Evolutionary conservation across 2,113 vertebrate genomes (phyloP).

Genomic region (Stictonetta naevosa): DNA sequence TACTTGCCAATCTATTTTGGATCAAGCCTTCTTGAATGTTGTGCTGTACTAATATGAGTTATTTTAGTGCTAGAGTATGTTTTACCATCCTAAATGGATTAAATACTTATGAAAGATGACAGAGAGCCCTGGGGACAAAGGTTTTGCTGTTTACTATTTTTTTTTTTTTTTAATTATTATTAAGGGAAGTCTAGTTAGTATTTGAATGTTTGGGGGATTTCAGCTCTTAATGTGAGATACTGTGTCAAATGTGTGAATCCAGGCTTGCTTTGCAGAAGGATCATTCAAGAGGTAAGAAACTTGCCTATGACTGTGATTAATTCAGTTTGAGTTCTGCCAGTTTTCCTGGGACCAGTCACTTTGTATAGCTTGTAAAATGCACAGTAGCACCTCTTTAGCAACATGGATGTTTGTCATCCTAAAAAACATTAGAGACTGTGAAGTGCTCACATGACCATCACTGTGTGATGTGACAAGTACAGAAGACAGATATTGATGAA

Average conservation of each 20-base stretch:
- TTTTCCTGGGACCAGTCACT: neutral
- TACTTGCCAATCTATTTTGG: slow-evolving; percentile 54
- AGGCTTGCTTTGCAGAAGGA: neutral
- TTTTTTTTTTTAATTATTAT: neutral
- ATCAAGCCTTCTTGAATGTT: slow-evolving; percentile 27
- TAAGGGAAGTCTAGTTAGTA: neutral
- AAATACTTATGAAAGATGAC: slow-evolving; percentile 47
- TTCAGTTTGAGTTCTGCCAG: neutral
- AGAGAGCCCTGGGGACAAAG: slow-evolving; percentile 24
- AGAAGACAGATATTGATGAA: neutral
- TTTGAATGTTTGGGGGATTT: neutral
- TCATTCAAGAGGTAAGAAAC: neutral
- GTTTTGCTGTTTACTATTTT: neutral
- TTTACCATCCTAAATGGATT: slow-evolving; percentile 32
- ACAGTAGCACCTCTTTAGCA: neutral
- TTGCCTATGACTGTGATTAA: neutral
- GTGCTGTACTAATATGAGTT: slow-evolving; percentile 28
- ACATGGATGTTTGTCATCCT: rapidly evolving
- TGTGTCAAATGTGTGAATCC: neutral
- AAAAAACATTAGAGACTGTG: neutral
- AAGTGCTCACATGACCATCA: neutral
- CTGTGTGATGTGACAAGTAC: neutral
- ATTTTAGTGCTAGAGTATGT: slow-evolving; percentile 47
- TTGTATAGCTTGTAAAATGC: neutral
- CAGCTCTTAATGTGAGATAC: neutral